Conservation (phyloP, 1,140 invertebrate genomes). For the Anthonomus grandis region DNA sequence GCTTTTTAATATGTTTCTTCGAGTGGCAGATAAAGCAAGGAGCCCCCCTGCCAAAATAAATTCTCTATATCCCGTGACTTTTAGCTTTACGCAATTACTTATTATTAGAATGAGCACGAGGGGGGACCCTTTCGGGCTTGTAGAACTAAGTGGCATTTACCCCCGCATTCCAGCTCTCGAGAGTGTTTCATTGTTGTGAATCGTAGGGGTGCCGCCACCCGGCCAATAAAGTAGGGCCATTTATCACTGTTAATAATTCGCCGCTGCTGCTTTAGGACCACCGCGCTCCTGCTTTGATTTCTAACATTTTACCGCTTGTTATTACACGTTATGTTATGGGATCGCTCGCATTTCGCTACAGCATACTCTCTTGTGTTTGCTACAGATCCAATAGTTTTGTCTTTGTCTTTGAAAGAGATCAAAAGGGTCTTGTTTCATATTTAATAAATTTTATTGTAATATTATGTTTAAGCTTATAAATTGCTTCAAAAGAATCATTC, state of each 20-base stretch:
- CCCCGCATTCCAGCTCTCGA: constrained; percentile 39
- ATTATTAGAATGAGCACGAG: constrained; percentile 26
- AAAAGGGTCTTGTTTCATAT: no score
- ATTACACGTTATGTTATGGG: constrained; percentile 23
- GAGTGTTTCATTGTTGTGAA: constrained; percentile 45
- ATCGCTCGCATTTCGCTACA: constrained; percentile 15
- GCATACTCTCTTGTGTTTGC: no score
- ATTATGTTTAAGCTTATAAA: no score
- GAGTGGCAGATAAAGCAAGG: constrained; percentile 12
- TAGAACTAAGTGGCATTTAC: constrained; percentile 36
- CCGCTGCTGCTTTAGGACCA: no score
- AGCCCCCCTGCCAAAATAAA: constrained; percentile 23
- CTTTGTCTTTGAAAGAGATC: no score
- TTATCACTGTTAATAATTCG: constrained; percentile 43
- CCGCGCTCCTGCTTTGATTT: constrained; percentile 33
- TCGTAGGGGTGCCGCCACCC: constrained; percentile 27
- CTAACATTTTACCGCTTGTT: constrained; percentile 29
- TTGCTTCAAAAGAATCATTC: no score
- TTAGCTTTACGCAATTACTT: constrained; percentile 31
- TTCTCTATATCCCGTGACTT: constrained; percentile 31
- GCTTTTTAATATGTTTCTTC: constrained; percentile 29
- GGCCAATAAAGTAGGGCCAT: constrained; percentile 42
- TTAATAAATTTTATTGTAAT: no score
- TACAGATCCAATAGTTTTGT: no score
- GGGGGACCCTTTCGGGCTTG: constrained; percentile 23